These are phyloP conservation scores for Torymus aiolomorphi DNA, from an alignment of 2,888 invertebrate species.

Conservation along the genomic window DNA sequence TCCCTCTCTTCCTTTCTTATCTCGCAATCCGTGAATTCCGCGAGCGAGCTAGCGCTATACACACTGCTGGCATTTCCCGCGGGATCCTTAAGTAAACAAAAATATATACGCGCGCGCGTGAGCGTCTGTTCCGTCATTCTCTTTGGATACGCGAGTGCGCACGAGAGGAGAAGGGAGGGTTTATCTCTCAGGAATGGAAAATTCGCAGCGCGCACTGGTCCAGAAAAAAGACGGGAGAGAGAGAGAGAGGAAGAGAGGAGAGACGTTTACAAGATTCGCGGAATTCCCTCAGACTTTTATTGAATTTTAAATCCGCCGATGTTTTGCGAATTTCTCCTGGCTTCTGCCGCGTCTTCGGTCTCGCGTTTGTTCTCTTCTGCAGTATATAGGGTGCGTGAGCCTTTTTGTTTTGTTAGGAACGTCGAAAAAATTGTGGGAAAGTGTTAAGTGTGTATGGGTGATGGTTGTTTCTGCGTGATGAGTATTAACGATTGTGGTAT, in stretches of 20 bases:
- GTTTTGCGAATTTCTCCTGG: conserved; percentile 41
- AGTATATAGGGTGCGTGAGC: no score
- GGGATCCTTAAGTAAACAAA: conserved; percentile 54
- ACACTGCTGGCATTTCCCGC: conserved; percentile 21
- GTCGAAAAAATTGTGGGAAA: no score
- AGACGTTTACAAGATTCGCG: conserved; percentile 57
- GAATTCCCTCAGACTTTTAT: conserved; percentile 57
- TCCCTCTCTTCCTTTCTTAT: not conserved
- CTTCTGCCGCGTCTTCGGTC: not conserved
- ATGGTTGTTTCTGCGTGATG: no score
- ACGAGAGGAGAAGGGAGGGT: conserved; percentile 6
- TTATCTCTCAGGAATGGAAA: conserved; percentile 53
- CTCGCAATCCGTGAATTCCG: conserved; percentile 34
- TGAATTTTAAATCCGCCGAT: conserved; percentile 58
- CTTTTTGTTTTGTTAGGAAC: not conserved
- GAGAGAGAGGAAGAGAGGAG: conserved; percentile 11
- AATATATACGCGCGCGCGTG: not conserved
- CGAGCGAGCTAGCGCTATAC: not conserved
- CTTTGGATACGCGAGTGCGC: conserved; percentile 52
- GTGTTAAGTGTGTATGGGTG: no score
- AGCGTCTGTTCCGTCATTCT: conserved; percentile 52
- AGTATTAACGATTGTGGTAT: no score
- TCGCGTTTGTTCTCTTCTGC: not conserved
- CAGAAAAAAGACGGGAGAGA: conserved; percentile 38
- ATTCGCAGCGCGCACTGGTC: conserved; percentile 31